Evolutionary conservation across 2,113 vertebrate genomes (phyloP).

Genomic region (Oryzias curvinotus): DNA sequence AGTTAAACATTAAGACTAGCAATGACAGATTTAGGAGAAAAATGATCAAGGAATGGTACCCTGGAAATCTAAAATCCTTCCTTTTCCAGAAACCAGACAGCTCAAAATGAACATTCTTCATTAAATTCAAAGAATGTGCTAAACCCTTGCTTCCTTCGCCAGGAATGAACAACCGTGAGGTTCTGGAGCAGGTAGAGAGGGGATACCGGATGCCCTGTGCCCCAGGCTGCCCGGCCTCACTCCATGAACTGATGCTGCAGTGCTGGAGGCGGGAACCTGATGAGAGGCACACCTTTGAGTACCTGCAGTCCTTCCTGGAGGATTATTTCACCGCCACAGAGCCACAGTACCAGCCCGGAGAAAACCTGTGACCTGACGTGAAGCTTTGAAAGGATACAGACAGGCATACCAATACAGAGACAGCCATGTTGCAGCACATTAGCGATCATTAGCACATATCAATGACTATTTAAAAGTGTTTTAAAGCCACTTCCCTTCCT

Average conservation of each 20-base stretch:
- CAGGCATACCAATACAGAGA: constrained; percentile 12
- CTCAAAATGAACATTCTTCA: no score
- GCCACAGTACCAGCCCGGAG: constrained; percentile 97
- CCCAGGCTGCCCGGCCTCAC: constrained; percentile 82
- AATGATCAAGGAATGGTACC: no score
- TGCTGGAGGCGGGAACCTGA: constrained; percentile 93
- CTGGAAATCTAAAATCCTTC: no score
- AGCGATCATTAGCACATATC: no score
- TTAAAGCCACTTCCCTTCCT: constrained; percentile 33
- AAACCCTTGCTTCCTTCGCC: background rate
- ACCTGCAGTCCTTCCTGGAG: constrained; percentile 96
- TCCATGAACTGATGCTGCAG: constrained; percentile 94
- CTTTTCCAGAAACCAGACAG: no score
- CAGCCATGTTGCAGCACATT: constrained; percentile 10
- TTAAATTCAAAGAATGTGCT: no score
- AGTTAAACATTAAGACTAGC: no score
- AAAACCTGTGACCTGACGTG: constrained; percentile 79
- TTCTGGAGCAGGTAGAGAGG: constrained; percentile 93
- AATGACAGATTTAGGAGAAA: no score
- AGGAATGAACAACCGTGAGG: constrained; percentile 99
- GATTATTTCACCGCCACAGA: constrained; percentile 98
- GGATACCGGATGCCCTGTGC: constrained; percentile 95
- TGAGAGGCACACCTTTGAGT: constrained; percentile 96
- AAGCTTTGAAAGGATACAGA: constrained; percentile 27
- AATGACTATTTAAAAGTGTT: constrained; percentile 36